Evolutionary conservation across 1,140 invertebrate genomes (phyloP), one percentile per base, ranked within the genome.

Genomic region (Hypsibius dujardini): DNA sequence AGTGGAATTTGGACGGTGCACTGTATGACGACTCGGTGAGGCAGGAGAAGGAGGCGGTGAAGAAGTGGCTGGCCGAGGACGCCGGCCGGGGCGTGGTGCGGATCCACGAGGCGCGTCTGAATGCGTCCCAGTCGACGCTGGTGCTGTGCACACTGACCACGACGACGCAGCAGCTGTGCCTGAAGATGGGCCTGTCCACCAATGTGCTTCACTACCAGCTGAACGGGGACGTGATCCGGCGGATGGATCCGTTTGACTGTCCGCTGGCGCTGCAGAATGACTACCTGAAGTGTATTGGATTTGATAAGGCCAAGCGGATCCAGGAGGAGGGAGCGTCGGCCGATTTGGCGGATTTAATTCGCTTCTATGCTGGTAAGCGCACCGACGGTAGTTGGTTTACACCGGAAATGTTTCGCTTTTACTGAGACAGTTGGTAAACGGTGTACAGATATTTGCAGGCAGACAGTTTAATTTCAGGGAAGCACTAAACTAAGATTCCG

Each of bases 161-260:
- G 0, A 75, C 77, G n/a, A 76, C 78, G 28, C 77, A 79, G 67
- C 76, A 77, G 70, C 75, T 80, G 7, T 79, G 79, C 73, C 70
- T 75, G 42, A 75, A 77, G 47, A 62, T 74, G 7, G 73, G 71
- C 46, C 73, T 78, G 56, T 77, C 78, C 1, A 74, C 74, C 14
- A 80, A 79, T 70, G 75, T 77, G 1, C 73, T 80, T 45, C 79
- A 80, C 71, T 76, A 79, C 15, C 79, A 80, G 70, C 73, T 78
- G 47, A 78, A 78, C 74, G 79, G 79, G 1, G 78, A 80, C 74
- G 77, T 80, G 46, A 80, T 80, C 67, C 73, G 76, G 14, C 73
- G 79, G 42, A 73, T 80, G 72, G 78, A 80, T 69, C 77, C 78
- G 0, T 77, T 77, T 73, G 79, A 80, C 47, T 75, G 76, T 72